Evolutionary conservation across 2,888 invertebrate genomes (phyloP).

Genomic region (Polydrusus pterygomalis): DNA sequence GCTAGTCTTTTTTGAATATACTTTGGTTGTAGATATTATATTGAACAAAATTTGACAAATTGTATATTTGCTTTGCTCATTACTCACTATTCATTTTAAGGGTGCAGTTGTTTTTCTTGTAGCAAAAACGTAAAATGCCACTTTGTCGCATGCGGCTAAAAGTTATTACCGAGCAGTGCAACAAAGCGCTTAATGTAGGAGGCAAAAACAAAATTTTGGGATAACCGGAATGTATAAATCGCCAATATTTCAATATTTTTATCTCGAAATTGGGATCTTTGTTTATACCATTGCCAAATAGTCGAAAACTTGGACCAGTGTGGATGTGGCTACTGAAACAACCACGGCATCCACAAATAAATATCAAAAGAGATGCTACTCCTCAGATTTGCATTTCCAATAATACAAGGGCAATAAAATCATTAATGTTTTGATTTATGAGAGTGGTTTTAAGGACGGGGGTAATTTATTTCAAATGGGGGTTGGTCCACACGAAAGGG

Average conservation of each 20-base stretch:
- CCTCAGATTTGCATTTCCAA: conserved; percentile 24
- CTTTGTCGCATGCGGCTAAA: too few species aligned
- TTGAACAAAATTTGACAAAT: too few species aligned
- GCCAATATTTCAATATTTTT: background rate
- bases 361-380: conserved; percentile 22
- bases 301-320: conserved; percentile 7
- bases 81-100: too few species aligned
- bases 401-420: conserved; percentile 42
- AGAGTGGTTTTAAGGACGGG: conserved; percentile 29
- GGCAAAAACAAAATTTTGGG: too few species aligned
- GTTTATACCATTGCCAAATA: background rate
- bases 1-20: too few species aligned
- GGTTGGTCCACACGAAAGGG: conserved; percentile 30
- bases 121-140: too few species aligned
- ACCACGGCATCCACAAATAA: conserved; percentile 3
- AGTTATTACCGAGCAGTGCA: too few species aligned
- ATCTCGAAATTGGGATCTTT: background rate
- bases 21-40: too few species aligned
- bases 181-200: too few species aligned
- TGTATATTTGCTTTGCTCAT: too few species aligned
- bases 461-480: conserved; percentile 43
- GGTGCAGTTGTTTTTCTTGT: too few species aligned
- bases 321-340: background rate
- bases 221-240: too few species aligned
- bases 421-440: conserved; percentile 49